These are phyloP conservation scores for Peromyscus leucopus DNA, from an alignment of 2,113 vertebrate species.

Conservation along the genomic window DNA sequence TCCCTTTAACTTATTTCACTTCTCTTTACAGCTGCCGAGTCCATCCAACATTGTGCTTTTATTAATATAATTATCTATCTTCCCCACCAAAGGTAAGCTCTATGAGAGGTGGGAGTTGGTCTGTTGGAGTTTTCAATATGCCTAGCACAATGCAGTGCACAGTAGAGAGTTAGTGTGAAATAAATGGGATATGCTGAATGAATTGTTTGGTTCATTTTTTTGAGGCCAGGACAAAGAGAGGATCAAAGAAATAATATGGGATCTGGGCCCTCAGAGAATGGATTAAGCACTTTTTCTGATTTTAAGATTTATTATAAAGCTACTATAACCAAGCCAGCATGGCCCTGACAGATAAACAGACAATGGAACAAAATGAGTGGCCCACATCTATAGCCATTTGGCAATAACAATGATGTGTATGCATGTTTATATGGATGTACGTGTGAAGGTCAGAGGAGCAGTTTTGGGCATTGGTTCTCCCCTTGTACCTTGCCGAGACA, in stretches of 20 bases:
- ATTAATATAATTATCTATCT: neutral
- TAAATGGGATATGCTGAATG: neutral
- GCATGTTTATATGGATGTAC: neutral
- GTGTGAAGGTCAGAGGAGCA: neutral
- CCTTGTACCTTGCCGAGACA: neutral
- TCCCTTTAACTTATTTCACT: neutral
- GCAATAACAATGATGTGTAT: neutral
- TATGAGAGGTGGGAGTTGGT: neutral
- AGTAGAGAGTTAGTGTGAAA: neutral
- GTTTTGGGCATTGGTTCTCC: neutral
- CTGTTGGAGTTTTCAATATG: neutral
- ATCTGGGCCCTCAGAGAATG: neutral
- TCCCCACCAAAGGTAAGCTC: neutral
- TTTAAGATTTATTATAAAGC: neutral
- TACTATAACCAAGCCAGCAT: no score
- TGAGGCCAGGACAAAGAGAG: constrained; percentile 1
- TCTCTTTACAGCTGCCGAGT: neutral
- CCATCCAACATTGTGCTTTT: neutral
- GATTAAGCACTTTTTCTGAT: neutral
- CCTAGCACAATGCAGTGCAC: neutral
- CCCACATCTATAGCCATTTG: neutral
- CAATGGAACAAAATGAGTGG: neutral
- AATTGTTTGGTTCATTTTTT: neutral
- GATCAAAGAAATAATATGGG: neutral
- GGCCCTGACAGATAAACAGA: neutral